Evolutionary conservation across 92 coral and sea anemone species (phyloP).

Genomic region (Zoanthus sociatus): DNA sequence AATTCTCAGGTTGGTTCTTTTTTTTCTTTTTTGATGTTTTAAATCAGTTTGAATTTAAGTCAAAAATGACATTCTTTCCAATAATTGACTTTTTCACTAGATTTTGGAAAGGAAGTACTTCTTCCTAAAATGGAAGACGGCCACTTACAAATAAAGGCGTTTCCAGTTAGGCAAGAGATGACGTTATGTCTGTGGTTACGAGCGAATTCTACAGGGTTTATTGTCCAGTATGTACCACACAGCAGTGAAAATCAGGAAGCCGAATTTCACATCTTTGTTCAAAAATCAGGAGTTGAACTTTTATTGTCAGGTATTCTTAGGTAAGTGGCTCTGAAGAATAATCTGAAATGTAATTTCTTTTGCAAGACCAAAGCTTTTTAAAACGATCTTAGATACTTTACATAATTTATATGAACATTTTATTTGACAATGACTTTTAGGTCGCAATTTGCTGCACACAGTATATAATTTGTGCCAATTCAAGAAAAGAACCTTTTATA

Average conservation of each 20-base stretch:
- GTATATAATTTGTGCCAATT: no score
- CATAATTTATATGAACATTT: no score
- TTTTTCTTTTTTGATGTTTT: no score
- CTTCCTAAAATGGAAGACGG: conserved; percentile 13
- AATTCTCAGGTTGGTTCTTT: no score
- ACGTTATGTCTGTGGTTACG: conserved; percentile 36
- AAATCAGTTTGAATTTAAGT: no score
- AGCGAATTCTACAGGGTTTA: conserved; percentile 16
- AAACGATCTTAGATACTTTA: no score
- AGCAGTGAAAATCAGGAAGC: neutral
- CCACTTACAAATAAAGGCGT: neutral
- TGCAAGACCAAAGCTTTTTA: neutral
- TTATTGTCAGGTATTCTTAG: neutral
- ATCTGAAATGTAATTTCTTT: neutral
- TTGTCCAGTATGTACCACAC: neutral
- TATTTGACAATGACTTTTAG: no score
- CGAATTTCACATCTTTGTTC: conserved; percentile 1
- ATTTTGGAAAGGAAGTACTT: neutral
- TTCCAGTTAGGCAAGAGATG: neutral
- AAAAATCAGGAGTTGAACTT: neutral
- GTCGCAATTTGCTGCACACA: no score
- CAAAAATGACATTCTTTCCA: no score
- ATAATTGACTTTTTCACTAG: neutral
- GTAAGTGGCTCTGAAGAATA: neutral
- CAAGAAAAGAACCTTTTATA: no score